A percentile compares a stretch with the other conserved stretches of the same genome.
These are phyloP conservation scores for Eleginops maclovinus DNA, from an alignment of 2,113 vertebrate species.

Conservation along the genomic window DNA sequence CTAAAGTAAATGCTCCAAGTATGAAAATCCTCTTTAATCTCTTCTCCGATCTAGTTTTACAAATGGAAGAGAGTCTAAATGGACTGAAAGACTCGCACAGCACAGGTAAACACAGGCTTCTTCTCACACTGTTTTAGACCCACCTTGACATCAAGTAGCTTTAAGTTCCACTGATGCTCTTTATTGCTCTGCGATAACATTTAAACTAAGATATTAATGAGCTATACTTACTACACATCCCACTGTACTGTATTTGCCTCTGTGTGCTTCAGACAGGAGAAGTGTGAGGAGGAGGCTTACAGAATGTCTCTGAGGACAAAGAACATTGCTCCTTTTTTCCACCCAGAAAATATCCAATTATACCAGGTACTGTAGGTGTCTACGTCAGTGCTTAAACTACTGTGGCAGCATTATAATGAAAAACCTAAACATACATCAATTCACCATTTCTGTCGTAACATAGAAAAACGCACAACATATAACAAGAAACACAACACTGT, in stretches of 20 bases:
- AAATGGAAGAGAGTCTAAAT: slow-evolving; percentile 60
- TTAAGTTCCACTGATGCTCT: background rate
- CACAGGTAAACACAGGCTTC: slow-evolving; percentile 67
- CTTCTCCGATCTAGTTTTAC: slow-evolving; percentile 32
- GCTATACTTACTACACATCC: too few relatives aligned
- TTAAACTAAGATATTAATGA: background rate
- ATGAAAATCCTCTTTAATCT: background rate
- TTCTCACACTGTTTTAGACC: background rate
- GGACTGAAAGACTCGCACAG: slow-evolving; percentile 81
- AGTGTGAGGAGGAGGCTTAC: slow-evolving; percentile 75
- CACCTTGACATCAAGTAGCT: background rate
- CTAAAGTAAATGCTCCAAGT: background rate
- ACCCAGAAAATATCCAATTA: slow-evolving; percentile 81
- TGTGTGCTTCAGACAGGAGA: slow-evolving; percentile 78
- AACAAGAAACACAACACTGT: background rate
- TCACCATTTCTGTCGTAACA: background rate
- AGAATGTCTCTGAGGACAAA: slow-evolving; percentile 81
- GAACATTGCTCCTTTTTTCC: slow-evolving; percentile 86
- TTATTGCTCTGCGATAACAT: background rate
- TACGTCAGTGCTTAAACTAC: background rate
- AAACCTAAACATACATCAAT: background rate
- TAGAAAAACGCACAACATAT: background rate
- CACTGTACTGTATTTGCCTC: background rate
- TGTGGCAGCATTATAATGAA: background rate
- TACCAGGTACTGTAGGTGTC: slow-evolving; percentile 70